These are phyloP conservation scores for Atopsyche davidsoni DNA, from an alignment of 1,140 invertebrate species.

Conservation along the genomic window DNA sequence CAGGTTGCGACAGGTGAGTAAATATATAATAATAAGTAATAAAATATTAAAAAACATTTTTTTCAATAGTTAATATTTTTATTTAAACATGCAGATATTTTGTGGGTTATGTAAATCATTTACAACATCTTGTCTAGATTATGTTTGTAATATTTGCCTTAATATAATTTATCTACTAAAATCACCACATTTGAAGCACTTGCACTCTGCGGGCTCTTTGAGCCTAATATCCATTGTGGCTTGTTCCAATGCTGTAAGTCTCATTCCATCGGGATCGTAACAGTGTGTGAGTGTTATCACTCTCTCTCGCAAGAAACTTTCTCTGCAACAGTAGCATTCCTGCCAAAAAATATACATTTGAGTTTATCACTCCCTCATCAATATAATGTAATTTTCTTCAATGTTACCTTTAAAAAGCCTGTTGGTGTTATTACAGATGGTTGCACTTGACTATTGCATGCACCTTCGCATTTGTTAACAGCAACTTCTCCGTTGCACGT, in stretches of 20 bases:
- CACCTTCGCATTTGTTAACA: constrained; percentile 85
- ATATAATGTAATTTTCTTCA: neutral
- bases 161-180: constrained; percentile 53
- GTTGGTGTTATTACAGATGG: constrained; percentile 81
- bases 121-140: too few relatives aligned
- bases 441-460: constrained; percentile 83
- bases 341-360: constrained; percentile 37
- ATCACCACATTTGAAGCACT: constrained; percentile 82
- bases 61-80: too few relatives aligned
- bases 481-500: constrained; percentile 82
- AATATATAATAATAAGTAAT: neutral
- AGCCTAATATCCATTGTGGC: constrained; percentile 75
- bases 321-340: constrained; percentile 89
- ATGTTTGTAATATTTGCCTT: too few relatives aligned
- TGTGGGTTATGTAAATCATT: too few relatives aligned
- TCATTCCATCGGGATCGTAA: constrained; percentile 77
- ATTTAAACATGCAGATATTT: too few relatives aligned
- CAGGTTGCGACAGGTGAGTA: constrained; percentile 2
- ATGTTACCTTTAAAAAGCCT: constrained; percentile 80
- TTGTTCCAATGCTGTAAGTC: constrained; percentile 56
- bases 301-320: constrained; percentile 74
- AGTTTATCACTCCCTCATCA: neutral
- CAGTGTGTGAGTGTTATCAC: constrained; percentile 76
- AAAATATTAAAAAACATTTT: too few relatives aligned
- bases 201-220: constrained; percentile 79